These are phyloP conservation scores for Pseudomyrmex pallidus DNA, from an alignment of 1,140 invertebrate species.

Conservation along the genomic window DNA sequence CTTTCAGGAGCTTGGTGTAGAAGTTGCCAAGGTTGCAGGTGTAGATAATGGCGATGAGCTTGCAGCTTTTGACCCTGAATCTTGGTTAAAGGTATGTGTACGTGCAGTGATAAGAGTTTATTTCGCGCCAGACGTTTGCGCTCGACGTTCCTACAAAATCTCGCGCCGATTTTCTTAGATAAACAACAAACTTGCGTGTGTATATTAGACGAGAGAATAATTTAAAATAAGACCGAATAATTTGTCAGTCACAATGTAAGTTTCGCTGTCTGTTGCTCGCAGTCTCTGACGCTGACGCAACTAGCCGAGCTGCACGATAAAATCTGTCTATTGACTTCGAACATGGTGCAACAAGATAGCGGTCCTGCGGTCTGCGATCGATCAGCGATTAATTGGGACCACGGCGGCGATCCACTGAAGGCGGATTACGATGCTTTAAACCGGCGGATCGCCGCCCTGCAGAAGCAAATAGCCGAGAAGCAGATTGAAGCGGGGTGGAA, in stretches of 20 bases:
- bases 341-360: slow-evolving; percentile 71
- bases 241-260: background rate
- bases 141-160: slow-evolving; percentile 4
- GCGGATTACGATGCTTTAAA: slow-evolving; percentile 72
- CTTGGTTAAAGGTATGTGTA: slow-evolving; percentile 79
- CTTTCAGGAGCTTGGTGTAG: slow-evolving; percentile 56
- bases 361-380: background rate
- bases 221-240: background rate
- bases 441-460: slow-evolving; percentile 76
- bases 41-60: slow-evolving; percentile 56
- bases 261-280: background rate
- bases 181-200: background rate
- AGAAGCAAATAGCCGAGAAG: slow-evolving; percentile 78
- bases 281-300: slow-evolving; percentile 78
- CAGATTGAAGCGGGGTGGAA: slow-evolving; percentile 74
- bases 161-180: background rate
- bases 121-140: background rate
- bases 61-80: slow-evolving; percentile 71
- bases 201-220: background rate
- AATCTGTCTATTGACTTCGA: slow-evolving; percentile 77
- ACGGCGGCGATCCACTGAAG: slow-evolving; percentile 43
- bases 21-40: slow-evolving; percentile 54
- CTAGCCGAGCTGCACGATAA: slow-evolving; percentile 80
- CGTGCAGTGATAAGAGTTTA: slow-evolving; percentile 36
- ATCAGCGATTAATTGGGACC: background rate